Evolutionary conservation across 2,888 invertebrate species (phyloP), one percentile per base, ranked within the genome.

Genomic region (Pachycephus smyrnensis): DNA sequence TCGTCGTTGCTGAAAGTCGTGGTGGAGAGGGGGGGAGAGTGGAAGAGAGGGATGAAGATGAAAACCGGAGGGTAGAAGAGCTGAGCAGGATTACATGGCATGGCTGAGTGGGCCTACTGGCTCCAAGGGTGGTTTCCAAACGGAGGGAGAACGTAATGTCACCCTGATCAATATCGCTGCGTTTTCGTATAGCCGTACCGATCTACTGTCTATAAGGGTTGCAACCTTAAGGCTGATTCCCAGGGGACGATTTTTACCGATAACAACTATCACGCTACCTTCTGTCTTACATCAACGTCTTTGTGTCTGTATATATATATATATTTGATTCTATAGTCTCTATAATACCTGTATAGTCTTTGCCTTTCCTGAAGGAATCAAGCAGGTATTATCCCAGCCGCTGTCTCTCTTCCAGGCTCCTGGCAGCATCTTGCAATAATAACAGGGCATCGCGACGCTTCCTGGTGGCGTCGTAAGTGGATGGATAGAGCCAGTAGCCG

Each of bases 11-110:
- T 32, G 30, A 32, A 71, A 71, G 71, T 32, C 31, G 71, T 0
- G 71, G 71, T 12, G 71, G 32, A 15, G 35, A 15, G 69, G n/a
- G 32, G 69, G n/a, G 12, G 68, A 12, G 32, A 33, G 68, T 31
- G 68, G 30, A 32, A 9, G 23, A 73, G 36, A 37, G 40, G n/a
- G 36, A 71, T 23, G 36, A 40, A 35, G 69, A 32, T 35, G 36
- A 76, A 30, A 40, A 73, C 69, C 33, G 30, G 36, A 36, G 32
- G 73, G 36, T 40, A 73, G n/a, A 33, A 73, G 73, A 73, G 73
- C 73, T 33, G 73, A 75, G 75, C 73, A 73, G 79, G 79, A 82
- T 82, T 82, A 82, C 80, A 77, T 78, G 80, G 71, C 78, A 80
- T 73, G 79, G 78, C 73, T 79, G 82, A 80, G 79, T 77, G 77